Percentiles rank a stretch among this genome's conserved stretches.
Conservation (phyloP, 2,797 vertebrate genomes). For the Cygnus olor region DNA sequence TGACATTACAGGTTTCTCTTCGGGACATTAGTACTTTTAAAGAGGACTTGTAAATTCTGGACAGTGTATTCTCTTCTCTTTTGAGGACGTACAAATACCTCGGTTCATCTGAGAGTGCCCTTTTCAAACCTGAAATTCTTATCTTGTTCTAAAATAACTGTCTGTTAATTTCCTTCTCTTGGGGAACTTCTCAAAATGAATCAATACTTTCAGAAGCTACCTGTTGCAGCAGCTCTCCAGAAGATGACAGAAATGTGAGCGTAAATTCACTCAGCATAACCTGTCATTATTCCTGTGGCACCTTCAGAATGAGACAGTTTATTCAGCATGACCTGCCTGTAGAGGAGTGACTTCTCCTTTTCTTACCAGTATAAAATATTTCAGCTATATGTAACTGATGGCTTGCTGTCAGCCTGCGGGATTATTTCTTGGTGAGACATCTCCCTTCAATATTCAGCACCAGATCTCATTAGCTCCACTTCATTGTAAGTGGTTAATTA, state of each 20-base stretch:
- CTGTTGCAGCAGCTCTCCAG: not conserved
- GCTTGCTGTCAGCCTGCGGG: not conserved
- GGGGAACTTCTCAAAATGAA: not conserved
- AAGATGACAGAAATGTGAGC: not conserved
- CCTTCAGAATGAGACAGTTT: not conserved
- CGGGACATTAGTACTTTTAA: not conserved
- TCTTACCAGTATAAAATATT: not conserved
- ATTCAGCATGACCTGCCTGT: not conserved
- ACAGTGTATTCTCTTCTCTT: not conserved
- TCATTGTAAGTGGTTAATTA: not conserved
- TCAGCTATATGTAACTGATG: not conserved
- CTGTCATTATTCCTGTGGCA: not conserved
- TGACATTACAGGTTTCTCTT: not conserved
- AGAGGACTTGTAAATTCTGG: not conserved
- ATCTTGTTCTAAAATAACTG: not conserved
- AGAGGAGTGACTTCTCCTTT: not conserved
- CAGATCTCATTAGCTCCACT: not conserved
- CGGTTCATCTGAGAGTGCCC: not conserved
- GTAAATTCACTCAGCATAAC: not conserved
- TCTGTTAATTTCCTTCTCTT: not conserved
- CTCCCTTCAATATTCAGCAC: not conserved
- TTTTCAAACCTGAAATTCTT: not conserved
- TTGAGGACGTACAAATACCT: not conserved
- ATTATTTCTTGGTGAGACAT: not conserved
- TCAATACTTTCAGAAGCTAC: not conserved